phyloP scores from a whole-genome alignment of 2,888 invertebrate species.

The Noctua pronuba region DNA sequence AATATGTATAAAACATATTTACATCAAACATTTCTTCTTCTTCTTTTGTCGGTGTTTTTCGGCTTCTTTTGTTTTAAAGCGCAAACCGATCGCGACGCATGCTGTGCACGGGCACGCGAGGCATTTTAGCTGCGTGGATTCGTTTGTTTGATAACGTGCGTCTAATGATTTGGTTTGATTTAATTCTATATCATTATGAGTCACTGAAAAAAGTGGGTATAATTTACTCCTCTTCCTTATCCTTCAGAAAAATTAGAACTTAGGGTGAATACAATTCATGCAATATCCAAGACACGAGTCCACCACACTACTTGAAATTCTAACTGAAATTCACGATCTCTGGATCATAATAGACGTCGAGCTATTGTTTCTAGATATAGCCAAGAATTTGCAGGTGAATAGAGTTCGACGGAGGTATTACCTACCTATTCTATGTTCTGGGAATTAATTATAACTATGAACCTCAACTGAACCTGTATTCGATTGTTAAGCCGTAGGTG shows the following conservation, averaged over 20 bases:
- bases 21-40: no score
- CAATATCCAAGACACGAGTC: no score
- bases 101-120: no score
- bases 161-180: neutral
- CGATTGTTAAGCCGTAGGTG: neutral
- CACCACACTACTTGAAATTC: neutral
- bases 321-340: neutral
- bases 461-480: neutral
- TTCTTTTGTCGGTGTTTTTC: no score
- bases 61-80: neutral
- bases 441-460: constrained; percentile 17
- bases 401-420: constrained; percentile 2
- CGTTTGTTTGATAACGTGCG: no score
- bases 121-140: no score
- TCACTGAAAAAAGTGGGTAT: no score
- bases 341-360: neutral
- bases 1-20: no score
- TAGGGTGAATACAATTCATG: neutral
- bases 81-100: no score
- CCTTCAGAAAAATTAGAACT: neutral
- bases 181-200: neutral
- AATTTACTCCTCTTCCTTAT: neutral
- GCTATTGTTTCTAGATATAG: constrained; percentile 31
- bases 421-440: constrained; percentile 12
- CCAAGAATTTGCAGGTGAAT: constrained; percentile 27